phyloP scores from a whole-genome alignment of 2,113 vertebrate species.

The Varanus komodoensis region DNA sequence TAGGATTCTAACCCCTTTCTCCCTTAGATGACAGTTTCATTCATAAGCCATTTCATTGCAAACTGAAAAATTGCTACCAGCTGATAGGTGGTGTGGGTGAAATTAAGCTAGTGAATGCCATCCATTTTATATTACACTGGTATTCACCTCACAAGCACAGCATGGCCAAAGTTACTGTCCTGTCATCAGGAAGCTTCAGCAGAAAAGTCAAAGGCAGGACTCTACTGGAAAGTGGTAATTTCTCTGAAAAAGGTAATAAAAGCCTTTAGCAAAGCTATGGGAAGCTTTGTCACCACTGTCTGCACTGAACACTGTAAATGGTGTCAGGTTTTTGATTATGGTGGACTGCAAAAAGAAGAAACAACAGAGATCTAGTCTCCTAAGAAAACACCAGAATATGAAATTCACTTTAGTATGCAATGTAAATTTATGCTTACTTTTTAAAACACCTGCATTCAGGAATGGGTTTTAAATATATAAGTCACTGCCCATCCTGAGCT shows the following conservation, averaged over 20 bases:
- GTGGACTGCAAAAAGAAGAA: too few species aligned
- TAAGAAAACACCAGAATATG: background rate
- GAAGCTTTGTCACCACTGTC: background rate
- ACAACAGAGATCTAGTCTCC: too few species aligned
- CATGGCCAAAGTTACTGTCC: background rate
- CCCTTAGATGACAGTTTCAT: slow-evolving; percentile 1
- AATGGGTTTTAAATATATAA: background rate
- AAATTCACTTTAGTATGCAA: background rate
- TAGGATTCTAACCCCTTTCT: background rate
- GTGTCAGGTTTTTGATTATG: background rate
- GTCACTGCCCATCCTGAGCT: too few species aligned
- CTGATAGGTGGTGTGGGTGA: background rate
- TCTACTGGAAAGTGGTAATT: background rate
- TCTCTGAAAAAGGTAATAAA: background rate
- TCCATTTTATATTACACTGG: background rate
- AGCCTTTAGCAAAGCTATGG: background rate
- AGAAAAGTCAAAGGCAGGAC: background rate
- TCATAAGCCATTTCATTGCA: background rate
- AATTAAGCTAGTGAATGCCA: slow-evolving; percentile 6
- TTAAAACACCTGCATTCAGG: background rate
- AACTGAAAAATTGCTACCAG: slow-evolving; percentile 6
- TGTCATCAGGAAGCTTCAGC: background rate
- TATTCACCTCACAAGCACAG: background rate
- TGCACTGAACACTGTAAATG: background rate
- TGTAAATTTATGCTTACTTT: background rate